These are phyloP conservation scores for human (Homo sapiens) DNA, from an alignment of 2,113 vertebrate species.

Conservation along the genomic window GRCh38 chr6:42828501-42829000, in stretches of 20 bases:
- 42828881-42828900: conserved; percentile 94
- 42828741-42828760: conserved; percentile 88
- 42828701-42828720: conserved; percentile 96
- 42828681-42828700: conserved; percentile 97
- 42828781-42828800: conserved; percentile 90
- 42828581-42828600: conserved; percentile 97
- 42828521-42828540: conserved; percentile 90
- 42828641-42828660: conserved; percentile 99
- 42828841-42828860: conserved; percentile 87
- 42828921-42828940: conserved; percentile 91
- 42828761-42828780: conserved; percentile 90
- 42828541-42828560: conserved; percentile 91
- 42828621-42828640: conserved; percentile 96
- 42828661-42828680: conserved; percentile 99
- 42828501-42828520: conserved; percentile 91
- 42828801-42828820: conserved; percentile 91
- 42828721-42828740: conserved; percentile 89
- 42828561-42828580: conserved; percentile 95
- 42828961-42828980: conserved; percentile 96
- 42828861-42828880: conserved; percentile 90
- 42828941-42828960: conserved; percentile 89
- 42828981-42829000: conserved; percentile 92
- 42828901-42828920: conserved; percentile 92
- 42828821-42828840: conserved; percentile 89
- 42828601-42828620: conserved; percentile 92